Conservation (phyloP, 2,888 invertebrate species). For the Luperina nickerlii region DNA sequence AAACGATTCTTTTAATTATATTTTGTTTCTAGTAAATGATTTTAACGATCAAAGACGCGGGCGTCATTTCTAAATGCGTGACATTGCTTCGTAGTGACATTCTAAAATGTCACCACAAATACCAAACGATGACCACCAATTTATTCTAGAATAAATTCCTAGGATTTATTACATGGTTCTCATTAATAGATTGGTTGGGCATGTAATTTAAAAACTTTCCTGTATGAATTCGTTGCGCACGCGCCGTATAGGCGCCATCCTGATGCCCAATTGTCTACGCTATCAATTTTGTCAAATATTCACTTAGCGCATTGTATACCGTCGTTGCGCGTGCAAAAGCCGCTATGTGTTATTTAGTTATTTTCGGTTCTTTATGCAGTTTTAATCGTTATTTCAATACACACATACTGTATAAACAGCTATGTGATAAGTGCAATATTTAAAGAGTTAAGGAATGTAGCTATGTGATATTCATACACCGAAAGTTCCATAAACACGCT, state of each 20-base stretch:
- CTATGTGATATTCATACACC: too few relatives aligned
- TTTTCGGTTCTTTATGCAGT: too few relatives aligned
- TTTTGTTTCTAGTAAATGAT: slow-evolving; percentile 10
- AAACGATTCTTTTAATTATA: slow-evolving; percentile 1
- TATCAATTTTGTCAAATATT: slow-evolving; percentile 26
- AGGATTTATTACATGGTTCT: neutral
- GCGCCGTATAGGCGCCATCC: slow-evolving; percentile 42
- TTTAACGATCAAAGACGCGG: slow-evolving; percentile 32
- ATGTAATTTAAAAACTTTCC: slow-evolving; percentile 21
- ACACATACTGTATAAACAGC: too few relatives aligned
- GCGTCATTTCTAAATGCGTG: slow-evolving; percentile 12
- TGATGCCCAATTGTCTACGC: slow-evolving; percentile 35
- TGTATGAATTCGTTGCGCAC: slow-evolving; percentile 6
- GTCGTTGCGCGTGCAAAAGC: too few relatives aligned
- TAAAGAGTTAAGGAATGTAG: too few relatives aligned
- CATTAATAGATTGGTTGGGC: neutral
- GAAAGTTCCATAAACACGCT: too few relatives aligned
- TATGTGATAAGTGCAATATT: too few relatives aligned
- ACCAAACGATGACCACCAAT: neutral
- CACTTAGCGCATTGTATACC: slow-evolving; percentile 8
- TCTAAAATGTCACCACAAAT: neutral
- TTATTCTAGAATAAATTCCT: slow-evolving; percentile 6
- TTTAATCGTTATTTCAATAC: too few relatives aligned
- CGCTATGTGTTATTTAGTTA: too few relatives aligned
- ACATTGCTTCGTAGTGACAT: neutral